Conservation (phyloP, 2,888 invertebrate genomes). For the Cynaeus angustus region DNA sequence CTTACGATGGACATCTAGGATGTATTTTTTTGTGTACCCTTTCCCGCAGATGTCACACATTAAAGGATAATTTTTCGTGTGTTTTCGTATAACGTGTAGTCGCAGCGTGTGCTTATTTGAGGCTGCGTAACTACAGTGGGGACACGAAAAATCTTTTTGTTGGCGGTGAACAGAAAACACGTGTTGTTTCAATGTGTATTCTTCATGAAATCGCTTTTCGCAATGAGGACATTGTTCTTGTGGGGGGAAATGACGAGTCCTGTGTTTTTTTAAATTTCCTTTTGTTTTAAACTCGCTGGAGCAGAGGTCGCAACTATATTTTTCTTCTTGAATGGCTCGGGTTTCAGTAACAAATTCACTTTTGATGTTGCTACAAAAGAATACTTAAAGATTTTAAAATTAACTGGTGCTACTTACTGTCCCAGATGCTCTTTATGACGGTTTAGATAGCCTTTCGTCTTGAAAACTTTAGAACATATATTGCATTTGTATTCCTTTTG, state of each 20-base stretch:
- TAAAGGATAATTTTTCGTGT: constrained; percentile 24
- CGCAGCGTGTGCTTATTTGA: background rate
- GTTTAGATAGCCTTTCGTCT: background rate
- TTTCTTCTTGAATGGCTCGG: background rate
- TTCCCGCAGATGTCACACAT: constrained; percentile 22
- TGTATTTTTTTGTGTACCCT: constrained; percentile 12
- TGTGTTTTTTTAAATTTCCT: constrained; percentile 9
- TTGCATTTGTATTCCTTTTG: constrained; percentile 9
- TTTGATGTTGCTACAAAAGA: no score
- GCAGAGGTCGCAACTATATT: constrained; percentile 14
- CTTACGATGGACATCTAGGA: background rate
- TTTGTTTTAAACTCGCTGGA: background rate
- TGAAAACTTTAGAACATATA: background rate
- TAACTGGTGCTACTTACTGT: background rate
- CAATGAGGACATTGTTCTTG: constrained; percentile 13
- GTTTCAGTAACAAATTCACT: no score
- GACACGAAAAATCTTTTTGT: constrained; percentile 5
- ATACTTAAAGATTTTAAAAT: no score
- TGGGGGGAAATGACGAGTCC: constrained; percentile 5
- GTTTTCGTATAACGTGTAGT: constrained; percentile 11
- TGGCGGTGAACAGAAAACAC: background rate
- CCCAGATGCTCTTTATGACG: background rate
- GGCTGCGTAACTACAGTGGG: constrained; percentile 12
- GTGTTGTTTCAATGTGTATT: constrained; percentile 15
- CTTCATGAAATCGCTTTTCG: constrained; percentile 9